Conservation (phyloP, 2,113 vertebrate species). For the Cyprinodon brontotheroides region DNA sequence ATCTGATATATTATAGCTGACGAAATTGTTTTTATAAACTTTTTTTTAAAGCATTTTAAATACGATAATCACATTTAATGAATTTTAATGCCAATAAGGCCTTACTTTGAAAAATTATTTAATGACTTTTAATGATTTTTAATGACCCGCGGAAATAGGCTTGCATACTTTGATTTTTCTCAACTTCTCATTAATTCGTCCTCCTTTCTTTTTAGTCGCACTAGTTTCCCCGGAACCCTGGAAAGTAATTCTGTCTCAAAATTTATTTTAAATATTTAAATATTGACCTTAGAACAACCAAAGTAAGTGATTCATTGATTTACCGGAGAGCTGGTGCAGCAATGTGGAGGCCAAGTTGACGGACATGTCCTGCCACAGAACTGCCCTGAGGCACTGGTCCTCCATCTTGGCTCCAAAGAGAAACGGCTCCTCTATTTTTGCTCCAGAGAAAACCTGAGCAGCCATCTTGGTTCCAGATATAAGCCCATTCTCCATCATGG, state of each 20-base stretch:
- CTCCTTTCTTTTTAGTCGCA: background rate
- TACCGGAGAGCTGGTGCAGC: slow-evolving; percentile 76
- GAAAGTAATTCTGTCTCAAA: background rate
- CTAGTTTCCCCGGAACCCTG: background rate
- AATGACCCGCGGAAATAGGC: too few relatives aligned
- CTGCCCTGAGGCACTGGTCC: slow-evolving; percentile 68
- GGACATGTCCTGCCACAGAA: slow-evolving; percentile 76
- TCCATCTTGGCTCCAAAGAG: slow-evolving; percentile 61
- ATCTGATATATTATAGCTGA: too few relatives aligned
- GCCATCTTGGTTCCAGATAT: slow-evolving; percentile 16
- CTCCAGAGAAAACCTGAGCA: slow-evolving; percentile 16
- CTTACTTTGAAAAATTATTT: too few relatives aligned
- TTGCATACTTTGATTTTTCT: background rate
- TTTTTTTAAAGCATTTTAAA: too few relatives aligned
- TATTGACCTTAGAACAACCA: background rate
- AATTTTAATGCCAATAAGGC: too few relatives aligned
- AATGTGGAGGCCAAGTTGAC: slow-evolving; percentile 75
- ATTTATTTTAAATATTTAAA: background rate
- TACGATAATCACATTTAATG: too few relatives aligned
- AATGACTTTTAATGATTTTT: too few relatives aligned
- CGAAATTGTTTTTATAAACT: too few relatives aligned
- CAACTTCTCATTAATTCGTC: background rate
- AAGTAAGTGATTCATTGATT: background rate
- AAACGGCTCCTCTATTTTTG: slow-evolving; percentile 48
- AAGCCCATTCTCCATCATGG: slow-evolving; percentile 8